Conservation (phyloP, 2,797 vertebrate species). For the Oreochromis mossambicus region DNA sequence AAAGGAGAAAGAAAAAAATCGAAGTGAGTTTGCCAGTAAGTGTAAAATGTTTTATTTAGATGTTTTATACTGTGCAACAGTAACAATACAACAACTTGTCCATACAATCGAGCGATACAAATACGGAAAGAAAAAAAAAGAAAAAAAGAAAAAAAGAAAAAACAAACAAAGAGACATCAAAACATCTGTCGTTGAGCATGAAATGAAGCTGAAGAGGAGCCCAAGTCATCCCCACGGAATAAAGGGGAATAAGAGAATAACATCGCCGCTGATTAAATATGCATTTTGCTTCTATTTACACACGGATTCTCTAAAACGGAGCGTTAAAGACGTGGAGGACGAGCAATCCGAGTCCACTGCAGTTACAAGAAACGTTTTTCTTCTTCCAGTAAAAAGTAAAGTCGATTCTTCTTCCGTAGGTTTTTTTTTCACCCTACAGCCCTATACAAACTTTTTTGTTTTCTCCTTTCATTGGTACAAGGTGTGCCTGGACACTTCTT, state of each 20-base stretch:
- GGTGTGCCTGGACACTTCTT: not conserved
- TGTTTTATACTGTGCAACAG: constrained; percentile 86
- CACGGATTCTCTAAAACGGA: constrained; percentile 50
- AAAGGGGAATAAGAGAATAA: constrained; percentile 43
- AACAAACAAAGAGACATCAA: constrained; percentile 58
- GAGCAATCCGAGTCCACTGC: constrained; percentile 43
- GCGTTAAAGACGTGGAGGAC: constrained; percentile 32
- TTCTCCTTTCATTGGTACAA: not conserved
- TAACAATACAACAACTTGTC: constrained; percentile 84
- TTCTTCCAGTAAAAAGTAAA: constrained; percentile 51
- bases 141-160: constrained; percentile 43
- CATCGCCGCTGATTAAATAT: constrained; percentile 71
- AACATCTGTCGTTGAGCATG: constrained; percentile 62
- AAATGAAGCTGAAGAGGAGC: constrained; percentile 56
- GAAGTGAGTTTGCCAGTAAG: not conserved
- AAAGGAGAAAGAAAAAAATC: not conserved
- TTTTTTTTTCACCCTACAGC: not conserved
- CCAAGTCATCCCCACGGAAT: constrained; percentile 40
- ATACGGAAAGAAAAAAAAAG: constrained; percentile 69
- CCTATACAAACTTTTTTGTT: constrained; percentile 2
- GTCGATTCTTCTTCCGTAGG: not conserved
- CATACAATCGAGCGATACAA: constrained; percentile 81
- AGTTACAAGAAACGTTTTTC: constrained; percentile 34
- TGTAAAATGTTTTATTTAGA: constrained; percentile 87
- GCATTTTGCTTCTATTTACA: constrained; percentile 70